Conservation (phyloP, 2,797 vertebrate genomes). For the Trichosurus vulpecula region DNA sequence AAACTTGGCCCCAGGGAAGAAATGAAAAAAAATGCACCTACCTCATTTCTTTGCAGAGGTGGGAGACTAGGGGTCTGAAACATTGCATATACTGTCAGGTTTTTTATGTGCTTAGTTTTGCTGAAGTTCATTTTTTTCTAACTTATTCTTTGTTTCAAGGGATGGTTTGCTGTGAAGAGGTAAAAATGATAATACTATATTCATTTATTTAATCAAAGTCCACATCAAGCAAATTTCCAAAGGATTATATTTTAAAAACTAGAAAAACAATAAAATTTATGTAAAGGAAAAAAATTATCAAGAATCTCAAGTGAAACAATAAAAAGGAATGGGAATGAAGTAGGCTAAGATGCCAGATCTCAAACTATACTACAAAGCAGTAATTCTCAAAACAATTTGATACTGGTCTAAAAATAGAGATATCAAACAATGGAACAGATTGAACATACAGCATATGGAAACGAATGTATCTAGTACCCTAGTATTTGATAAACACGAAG, state of each 20-base stretch:
- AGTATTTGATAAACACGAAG: neutral
- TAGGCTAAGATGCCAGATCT: neutral
- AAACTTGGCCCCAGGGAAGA: neutral
- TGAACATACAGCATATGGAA: neutral
- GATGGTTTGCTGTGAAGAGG: neutral
- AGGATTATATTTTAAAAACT: neutral
- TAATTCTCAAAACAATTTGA: neutral
- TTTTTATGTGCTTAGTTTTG: neutral
- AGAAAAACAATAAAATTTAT: neutral
- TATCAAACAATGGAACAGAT: neutral
- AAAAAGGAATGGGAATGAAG: neutral
- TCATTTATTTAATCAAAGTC: neutral
- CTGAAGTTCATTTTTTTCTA: neutral
- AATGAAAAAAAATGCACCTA: neutral
- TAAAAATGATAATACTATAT: neutral
- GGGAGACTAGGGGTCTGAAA: neutral
- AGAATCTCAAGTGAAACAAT: neutral
- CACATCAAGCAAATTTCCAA: neutral
- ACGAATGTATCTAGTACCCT: neutral
- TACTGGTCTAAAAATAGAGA: neutral
- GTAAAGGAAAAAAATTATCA: neutral
- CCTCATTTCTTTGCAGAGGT: neutral
- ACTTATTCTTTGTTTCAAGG: neutral
- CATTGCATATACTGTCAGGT: neutral
- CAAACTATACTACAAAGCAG: neutral